Percentiles rank a stretch among this genome's conserved stretches.
Conservation (phyloP, 2,113 vertebrate genomes). For the Entosphenus tridentatus region DNA sequence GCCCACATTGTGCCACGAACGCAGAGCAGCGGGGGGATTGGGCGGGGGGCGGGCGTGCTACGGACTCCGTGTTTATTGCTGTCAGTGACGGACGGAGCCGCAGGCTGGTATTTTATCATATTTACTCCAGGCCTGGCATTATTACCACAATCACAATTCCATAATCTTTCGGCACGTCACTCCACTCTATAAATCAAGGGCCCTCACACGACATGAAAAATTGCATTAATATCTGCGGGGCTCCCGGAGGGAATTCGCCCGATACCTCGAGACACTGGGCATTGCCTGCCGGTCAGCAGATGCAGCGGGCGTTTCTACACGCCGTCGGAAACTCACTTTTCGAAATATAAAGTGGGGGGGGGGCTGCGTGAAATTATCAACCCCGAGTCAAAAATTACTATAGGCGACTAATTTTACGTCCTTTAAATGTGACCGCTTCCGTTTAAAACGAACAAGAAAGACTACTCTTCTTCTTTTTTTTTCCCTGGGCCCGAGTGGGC, state of each 20-base stretch:
- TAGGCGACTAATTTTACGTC: background rate
- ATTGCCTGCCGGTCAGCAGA: background rate
- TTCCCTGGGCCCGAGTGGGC: no score
- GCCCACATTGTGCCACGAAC: no score
- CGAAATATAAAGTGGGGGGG: background rate
- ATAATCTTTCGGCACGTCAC: constrained; percentile 1
- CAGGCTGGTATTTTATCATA: constrained; percentile 2
- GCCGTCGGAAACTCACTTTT: background rate
- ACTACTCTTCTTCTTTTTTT: no score
- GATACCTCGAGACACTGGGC: constrained; percentile 2
- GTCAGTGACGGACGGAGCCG: background rate
- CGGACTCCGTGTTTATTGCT: no score
- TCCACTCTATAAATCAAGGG: constrained; percentile 4
- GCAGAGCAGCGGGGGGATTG: no score
- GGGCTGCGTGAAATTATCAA: background rate
- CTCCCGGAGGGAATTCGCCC: background rate
- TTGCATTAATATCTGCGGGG: constrained; percentile 1
- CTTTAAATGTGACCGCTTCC: background rate
- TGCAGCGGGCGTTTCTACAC: background rate
- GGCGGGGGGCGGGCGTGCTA: no score
- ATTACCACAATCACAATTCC: constrained; percentile 6
- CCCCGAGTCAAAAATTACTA: background rate
- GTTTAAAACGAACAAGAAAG: background rate
- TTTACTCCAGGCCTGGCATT: background rate
- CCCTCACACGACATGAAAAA: constrained; percentile 4